A percentile compares a stretch with the other conserved stretches of the same genome.
Conservation (phyloP, 2,797 vertebrate genomes). For the Lagocephalus sceleratus region DNA sequence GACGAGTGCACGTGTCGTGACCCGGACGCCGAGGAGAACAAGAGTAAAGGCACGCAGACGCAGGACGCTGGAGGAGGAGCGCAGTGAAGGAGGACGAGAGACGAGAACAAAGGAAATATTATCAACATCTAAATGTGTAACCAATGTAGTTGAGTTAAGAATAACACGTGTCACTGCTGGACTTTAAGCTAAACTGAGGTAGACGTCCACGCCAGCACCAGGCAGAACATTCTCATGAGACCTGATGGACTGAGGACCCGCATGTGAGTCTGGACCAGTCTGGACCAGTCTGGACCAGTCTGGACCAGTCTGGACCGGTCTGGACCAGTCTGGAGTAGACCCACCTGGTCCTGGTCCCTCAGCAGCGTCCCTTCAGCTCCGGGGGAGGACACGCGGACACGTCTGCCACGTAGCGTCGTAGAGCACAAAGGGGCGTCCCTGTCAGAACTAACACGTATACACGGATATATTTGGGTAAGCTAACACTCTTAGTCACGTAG, state of each 20-base stretch:
- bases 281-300: too few species aligned
- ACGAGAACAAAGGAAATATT: slow-evolving; percentile 29
- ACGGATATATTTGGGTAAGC: slow-evolving; percentile 74
- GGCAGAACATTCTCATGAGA: slow-evolving; percentile 38
- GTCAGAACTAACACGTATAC: slow-evolving; percentile 68
- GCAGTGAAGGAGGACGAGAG: slow-evolving; percentile 45
- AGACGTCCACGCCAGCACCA: slow-evolving; percentile 11
- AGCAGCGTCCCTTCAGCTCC: too few species aligned
- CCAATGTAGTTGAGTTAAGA: slow-evolving; percentile 33
- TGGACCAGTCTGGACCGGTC: too few species aligned
- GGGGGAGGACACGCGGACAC: too few species aligned
- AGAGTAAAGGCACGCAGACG: slow-evolving; percentile 64
- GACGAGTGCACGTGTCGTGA: slow-evolving; percentile 96
- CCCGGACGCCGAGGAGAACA: slow-evolving; percentile 92
- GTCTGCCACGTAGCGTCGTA: slow-evolving; percentile 23
- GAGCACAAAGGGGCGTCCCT: slow-evolving; percentile 38
- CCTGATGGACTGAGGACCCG: neutral
- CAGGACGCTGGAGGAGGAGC: slow-evolving; percentile 40
- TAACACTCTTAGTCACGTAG: slow-evolving; percentile 57
- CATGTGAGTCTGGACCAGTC: slow-evolving; percentile 27
- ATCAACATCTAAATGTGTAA: slow-evolving; percentile 16
- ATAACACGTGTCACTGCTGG: neutral
- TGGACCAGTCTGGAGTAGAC: too few species aligned
- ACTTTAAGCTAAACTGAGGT: neutral
- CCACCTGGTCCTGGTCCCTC: too few species aligned